Evolutionary conservation across 2,113 vertebrate genomes (phyloP).

Genomic region (Colistium nudipinnis): DNA sequence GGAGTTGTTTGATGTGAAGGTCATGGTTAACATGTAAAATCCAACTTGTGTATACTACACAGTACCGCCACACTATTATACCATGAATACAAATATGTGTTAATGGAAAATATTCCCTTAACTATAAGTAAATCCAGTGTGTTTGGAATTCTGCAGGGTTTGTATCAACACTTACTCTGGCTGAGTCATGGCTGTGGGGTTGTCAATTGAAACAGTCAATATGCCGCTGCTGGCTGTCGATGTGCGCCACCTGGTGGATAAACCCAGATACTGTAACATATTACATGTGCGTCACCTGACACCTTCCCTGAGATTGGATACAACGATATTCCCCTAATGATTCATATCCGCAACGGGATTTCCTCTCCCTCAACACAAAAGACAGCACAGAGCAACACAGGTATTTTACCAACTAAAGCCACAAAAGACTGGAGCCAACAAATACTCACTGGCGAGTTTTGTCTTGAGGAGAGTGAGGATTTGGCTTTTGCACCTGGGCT

Average conservation of each 20-base stretch:
- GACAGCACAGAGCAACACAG: background rate
- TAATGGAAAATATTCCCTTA: background rate
- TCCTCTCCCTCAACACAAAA: conserved; percentile 1
- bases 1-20: background rate
- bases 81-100: background rate
- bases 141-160: background rate
- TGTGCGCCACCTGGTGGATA: conserved; percentile 89
- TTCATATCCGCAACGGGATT: background rate
- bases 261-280: background rate
- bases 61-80: background rate
- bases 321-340: conserved; percentile 13
- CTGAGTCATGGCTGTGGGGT: conserved; percentile 89
- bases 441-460: conserved; percentile 70
- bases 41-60: background rate
- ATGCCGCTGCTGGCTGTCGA: conserved; percentile 88
- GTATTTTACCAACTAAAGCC: background rate
- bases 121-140: background rate
- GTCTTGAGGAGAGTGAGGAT: conserved; percentile 34
- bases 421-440: background rate
- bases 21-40: background rate
- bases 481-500: conserved; percentile 66
- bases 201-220: conserved; percentile 95
- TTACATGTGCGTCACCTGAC: background rate
- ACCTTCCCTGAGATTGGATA: conserved; percentile 2
- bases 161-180: conserved; percentile 83